Base-by-base conservation (phyloP, 2,888 invertebrate genomes). In the Pollenia amentaria region DNA sequence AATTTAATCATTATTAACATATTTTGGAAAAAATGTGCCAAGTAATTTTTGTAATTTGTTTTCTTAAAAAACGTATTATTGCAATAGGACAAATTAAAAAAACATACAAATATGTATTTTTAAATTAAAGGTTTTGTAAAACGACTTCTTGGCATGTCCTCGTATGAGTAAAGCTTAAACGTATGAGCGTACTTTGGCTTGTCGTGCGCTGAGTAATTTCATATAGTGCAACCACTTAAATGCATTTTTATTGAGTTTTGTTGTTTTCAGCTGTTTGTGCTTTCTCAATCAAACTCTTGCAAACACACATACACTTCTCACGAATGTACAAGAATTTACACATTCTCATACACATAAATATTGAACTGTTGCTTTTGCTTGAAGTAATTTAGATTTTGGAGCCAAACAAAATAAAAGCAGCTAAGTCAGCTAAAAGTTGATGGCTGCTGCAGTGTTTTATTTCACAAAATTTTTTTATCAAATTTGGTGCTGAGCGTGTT, bases 331-430 rank as follows among this genome's bases (percentile, higher is more conserved):
- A 7, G 38, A n/a, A 53, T 70, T 14, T 3, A 18, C 18, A 46
- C 48, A 60, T 40, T n/a, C 8, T 48, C 18, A 60, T 3, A 57
- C 10, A 42, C n/a, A 42, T 29, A 29, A 4, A 29, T 29, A 29
- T 70, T 51, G 44, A 82, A 77, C 82, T 88, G 88, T 79, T 87
- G 85, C 83, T 87, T 72, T 81, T 72, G 75, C 83, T 64, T 51
- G 57, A 84, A 75, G 79, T 81, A 88, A 73, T 82, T 79, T 64
- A 77, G 79, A 67, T 79, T 77, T 79, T 83, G 78, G 73, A 69
- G 82, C 76, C 75, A 64, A 70, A 69, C 51, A 69, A 62, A 82
- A 82, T 60, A 55, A 53, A 72, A 76, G 60, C 60, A 57, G 67
- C 81, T 48, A 62, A 77, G 78, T 82, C 82, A 85, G 82, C 73